Conservation (phyloP, 1,140 invertebrate species). For the Cataglyphis hispanica region DNA sequence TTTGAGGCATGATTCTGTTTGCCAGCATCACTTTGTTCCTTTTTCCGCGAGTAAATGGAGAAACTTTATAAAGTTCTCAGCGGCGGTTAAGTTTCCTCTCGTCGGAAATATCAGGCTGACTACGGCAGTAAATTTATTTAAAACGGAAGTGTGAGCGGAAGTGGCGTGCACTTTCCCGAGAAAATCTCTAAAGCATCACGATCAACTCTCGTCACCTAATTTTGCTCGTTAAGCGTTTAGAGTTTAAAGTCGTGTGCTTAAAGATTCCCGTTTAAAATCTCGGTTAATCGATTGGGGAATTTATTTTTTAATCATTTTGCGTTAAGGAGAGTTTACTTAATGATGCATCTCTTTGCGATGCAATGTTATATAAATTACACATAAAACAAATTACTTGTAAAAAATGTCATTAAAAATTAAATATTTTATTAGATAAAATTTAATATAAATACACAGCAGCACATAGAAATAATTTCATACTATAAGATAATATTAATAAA, state of each 20-base stretch:
- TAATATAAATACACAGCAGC: background rate
- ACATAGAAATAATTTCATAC: background rate
- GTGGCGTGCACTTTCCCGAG: conserved; percentile 46
- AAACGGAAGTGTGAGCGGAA: conserved; percentile 53
- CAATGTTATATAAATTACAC: background rate
- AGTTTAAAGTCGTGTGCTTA: conserved; percentile 24
- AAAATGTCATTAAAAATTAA: background rate
- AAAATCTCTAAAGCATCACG: conserved; percentile 46
- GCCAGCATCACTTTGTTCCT: conserved; percentile 65
- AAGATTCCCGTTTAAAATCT: conserved; percentile 31
- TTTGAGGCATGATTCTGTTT: conserved; percentile 74
- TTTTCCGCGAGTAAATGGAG: conserved; percentile 72
- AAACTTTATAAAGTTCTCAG: conserved; percentile 73
- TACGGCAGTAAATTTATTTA: conserved; percentile 59
- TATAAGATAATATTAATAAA: background rate
- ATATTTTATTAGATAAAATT: conserved; percentile 3
- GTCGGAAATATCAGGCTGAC: conserved; percentile 50
- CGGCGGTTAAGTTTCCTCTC: conserved; percentile 64
- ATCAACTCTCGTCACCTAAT: conserved; percentile 57
- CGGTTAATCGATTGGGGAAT: background rate
- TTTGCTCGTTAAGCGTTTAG: conserved; percentile 49
- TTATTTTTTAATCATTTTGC: conserved; percentile 16
- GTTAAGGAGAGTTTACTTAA: background rate
- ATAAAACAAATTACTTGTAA: background rate
- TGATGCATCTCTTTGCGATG: background rate